Evolutionary conservation across 2,888 invertebrate genomes (phyloP).

Genomic region (Caenorhabditis uteleia): DNA sequence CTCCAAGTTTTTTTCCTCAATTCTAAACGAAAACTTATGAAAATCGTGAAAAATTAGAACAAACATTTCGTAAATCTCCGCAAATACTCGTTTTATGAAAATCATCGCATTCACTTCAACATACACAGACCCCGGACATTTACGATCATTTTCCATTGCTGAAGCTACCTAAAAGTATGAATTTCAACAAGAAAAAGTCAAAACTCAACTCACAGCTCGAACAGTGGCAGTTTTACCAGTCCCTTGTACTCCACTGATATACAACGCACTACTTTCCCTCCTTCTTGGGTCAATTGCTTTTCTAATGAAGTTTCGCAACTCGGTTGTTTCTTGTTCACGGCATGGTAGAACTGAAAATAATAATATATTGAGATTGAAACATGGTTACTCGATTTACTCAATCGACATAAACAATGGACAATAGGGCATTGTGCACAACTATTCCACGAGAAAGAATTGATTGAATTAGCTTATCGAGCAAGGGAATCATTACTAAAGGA

Average conservation of each 20-base stretch:
- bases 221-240: conserved; percentile 98
- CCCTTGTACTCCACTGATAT: conserved; percentile 93
- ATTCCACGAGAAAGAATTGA: too few relatives aligned
- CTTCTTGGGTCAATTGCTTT: conserved; percentile 24
- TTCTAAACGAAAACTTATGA: too few relatives aligned
- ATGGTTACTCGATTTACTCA: too few relatives aligned
- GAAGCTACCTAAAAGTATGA: conserved; percentile 36
- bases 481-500: too few relatives aligned
- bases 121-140: conserved; percentile 73
- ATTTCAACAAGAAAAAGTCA: too few relatives aligned
- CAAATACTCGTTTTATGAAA: conserved; percentile 71
- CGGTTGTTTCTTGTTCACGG: conserved; percentile 14
- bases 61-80: conserved; percentile 47
- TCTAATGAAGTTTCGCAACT: conserved; percentile 23
- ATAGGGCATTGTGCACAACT: too few relatives aligned
- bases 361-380: too few relatives aligned
- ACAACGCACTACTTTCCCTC: conserved; percentile 80
- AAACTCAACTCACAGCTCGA: conserved; percentile 76
- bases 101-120: conserved; percentile 93
- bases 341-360: too few relatives aligned
- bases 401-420: too few relatives aligned
- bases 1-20: too few relatives aligned
- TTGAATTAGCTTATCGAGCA: too few relatives aligned
- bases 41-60: too few relatives aligned
- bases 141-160: conserved; percentile 16